Evolutionary conservation across 2,888 invertebrate genomes (phyloP).

Genomic region (Plebejus argus): DNA sequence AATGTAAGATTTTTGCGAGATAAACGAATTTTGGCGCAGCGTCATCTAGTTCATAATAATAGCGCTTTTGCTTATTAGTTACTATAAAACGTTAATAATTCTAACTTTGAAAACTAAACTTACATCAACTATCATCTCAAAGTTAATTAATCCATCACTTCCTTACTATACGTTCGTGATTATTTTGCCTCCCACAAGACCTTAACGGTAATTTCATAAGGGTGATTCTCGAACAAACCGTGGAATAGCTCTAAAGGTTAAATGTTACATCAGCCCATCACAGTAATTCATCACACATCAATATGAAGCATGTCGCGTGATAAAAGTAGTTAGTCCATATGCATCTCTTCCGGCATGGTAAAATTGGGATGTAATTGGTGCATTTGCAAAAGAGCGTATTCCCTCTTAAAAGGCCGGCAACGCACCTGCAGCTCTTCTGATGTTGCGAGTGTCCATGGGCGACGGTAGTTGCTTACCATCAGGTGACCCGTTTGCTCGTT

Average conservation of each 20-base stretch:
- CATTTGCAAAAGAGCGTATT: too few relatives aligned
- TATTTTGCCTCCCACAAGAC: not conserved
- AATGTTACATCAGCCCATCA: not conserved
- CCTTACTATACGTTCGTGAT: not conserved
- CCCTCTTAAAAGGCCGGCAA: too few relatives aligned
- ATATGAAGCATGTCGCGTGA: not conserved
- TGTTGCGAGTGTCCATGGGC: too few relatives aligned
- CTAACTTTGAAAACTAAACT: too few relatives aligned
- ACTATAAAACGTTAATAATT: too few relatives aligned
- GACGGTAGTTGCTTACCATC: too few relatives aligned
- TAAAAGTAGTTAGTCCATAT: not conserved
- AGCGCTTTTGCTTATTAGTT: too few relatives aligned
- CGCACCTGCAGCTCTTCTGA: too few relatives aligned
- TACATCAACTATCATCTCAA: not conserved
- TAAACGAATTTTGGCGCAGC: too few relatives aligned
- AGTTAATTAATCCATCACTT: not conserved
- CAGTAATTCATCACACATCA: not conserved
- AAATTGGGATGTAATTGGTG: not conserved
- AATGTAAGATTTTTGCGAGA: too few relatives aligned
- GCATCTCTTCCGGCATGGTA: not conserved
- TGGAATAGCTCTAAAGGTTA: not conserved
- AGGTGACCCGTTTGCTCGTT: too few relatives aligned
- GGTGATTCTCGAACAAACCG: not conserved
- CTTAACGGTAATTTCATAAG: not conserved
- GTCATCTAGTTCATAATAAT: too few relatives aligned